A percentile compares a stretch with the other conserved stretches of the same genome.
Conservation (phyloP, 2,888 invertebrate genomes). For the Conchocele bisecta region DNA sequence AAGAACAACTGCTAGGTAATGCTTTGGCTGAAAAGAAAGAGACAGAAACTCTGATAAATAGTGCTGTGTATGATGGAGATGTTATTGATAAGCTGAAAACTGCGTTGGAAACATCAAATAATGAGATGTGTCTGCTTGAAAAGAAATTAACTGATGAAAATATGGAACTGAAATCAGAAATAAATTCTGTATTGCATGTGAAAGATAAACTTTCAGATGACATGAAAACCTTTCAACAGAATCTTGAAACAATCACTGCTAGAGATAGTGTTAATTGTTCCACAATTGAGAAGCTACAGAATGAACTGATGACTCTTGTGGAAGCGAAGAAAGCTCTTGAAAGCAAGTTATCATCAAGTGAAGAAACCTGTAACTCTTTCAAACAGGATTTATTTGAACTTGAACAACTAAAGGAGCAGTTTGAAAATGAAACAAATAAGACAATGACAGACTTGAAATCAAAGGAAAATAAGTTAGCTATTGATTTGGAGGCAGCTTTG, state of each 20-base stretch:
- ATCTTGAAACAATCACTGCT: constrained; percentile 6
- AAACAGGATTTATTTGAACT: neutral
- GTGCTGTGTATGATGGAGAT: constrained; percentile 6
- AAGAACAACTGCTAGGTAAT: constrained; percentile 24
- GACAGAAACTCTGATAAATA: constrained; percentile 16
- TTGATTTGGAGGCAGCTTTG: constrained; percentile 55
- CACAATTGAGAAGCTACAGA: neutral
- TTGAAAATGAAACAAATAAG: constrained; percentile 14
- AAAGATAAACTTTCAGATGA: constrained; percentile 2
- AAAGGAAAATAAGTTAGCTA: constrained; percentile 24
- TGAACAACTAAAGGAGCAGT: constrained; percentile 21
- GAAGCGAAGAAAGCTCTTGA: neutral
- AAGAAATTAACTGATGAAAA: neutral
- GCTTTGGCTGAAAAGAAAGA: constrained; percentile 25
- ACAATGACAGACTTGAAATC: constrained; percentile 9
- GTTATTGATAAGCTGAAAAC: constrained; percentile 28
- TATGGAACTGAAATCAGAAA: neutral
- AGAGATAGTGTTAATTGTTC: neutral
- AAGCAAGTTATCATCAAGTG: neutral
- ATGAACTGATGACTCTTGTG: neutral
- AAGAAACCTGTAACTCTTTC: neutral
- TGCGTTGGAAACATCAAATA: constrained; percentile 29
- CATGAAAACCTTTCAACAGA: neutral
- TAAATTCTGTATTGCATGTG: neutral
- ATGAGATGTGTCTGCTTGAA: neutral